Conservation (phyloP, 2,888 invertebrate species). For the Pseudococcus jackbeardsleyi region DNA sequence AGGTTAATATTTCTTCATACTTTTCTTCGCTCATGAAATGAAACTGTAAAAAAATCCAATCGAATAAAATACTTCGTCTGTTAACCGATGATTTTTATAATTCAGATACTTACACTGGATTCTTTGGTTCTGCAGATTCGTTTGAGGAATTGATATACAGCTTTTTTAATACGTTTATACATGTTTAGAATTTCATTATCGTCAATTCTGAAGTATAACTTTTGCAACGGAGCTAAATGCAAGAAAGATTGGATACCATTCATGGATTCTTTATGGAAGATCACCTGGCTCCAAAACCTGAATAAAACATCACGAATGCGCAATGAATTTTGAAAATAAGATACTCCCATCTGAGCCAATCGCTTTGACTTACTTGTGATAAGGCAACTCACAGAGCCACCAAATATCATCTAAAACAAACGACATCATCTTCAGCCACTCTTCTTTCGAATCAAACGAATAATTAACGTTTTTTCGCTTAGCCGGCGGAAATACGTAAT, state of each 20-base stretch:
- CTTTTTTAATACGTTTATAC: slow-evolving; percentile 56
- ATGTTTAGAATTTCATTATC: slow-evolving; percentile 36
- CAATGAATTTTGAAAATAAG: not conserved
- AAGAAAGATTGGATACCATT: slow-evolving; percentile 53
- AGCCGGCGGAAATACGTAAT: slow-evolving; percentile 50
- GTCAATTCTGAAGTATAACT: slow-evolving; percentile 48
- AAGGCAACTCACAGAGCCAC: slow-evolving; percentile 56
- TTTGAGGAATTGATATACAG: slow-evolving; percentile 56
- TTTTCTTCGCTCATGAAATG: slow-evolving; percentile 49
- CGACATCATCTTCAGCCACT: slow-evolving; percentile 39
- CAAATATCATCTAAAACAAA: slow-evolving; percentile 48
- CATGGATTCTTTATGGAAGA: slow-evolving; percentile 44
- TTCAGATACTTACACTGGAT: slow-evolving; percentile 32
- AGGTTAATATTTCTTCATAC: slow-evolving; percentile 34
- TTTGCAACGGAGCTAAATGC: slow-evolving; percentile 51
- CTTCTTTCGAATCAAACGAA: slow-evolving; percentile 14
- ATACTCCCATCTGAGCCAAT: too few relatives aligned
- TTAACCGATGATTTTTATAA: too few relatives aligned
- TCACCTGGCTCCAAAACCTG: slow-evolving; percentile 60
- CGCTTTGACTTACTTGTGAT: slow-evolving; percentile 23
- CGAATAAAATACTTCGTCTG: too few relatives aligned
- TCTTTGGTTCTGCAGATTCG: slow-evolving; percentile 45
- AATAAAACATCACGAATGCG: not conserved
- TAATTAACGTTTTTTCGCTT: not conserved
- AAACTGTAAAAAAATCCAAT: slow-evolving; percentile 14